Evolutionary conservation across 2,797 vertebrate species (phyloP), one percentile per base, ranked within the genome.

Genomic region (Pipistrellus kuhlii): DNA sequence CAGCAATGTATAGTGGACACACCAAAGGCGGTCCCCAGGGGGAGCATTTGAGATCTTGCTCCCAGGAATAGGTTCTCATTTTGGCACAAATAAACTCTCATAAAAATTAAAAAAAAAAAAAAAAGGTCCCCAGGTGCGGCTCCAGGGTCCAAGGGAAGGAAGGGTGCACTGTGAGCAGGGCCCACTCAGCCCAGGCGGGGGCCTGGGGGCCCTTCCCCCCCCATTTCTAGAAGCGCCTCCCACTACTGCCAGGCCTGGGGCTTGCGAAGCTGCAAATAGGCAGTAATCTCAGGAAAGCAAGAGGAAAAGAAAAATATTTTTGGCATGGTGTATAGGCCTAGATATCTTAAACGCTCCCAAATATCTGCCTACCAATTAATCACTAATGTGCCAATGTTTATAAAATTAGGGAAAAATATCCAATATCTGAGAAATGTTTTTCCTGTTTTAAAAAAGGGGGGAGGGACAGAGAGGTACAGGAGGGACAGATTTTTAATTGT

Each of bases 331-430:
- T 25, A 10, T 2, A 8, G 46, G 12, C 35, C 41, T 17, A 5
- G 1, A 23, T 5, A 15, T 9, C 18, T 0, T 3, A 6, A 68
- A 17, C 17, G 27, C 12, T 12, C 66, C 48, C 9, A 66, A 23
- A 51, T 0, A 1, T 21, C 3, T 11, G 15, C 32, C 38, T 18
- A 1, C 51, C 41, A 13, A 13, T 68, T 21, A 21, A 66, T 11
- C 13, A 68, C 20, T 30, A 17, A 77, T 3, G 2, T 23, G 32
- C 66, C 64, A 1, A 32, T 8, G 64, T 12, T 71, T 38, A 51
- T 44, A 30, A 62, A 75, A 78, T 30, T 0, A 46, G 78, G 5
- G 41, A 51, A 38, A 46, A 3, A 15, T 30, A 57, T 30, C 3
- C 6, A 21, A 35, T 4, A 3, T 2, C 41, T 7, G 0, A 71